These are phyloP conservation scores for Hormaphis cornu DNA, from an alignment of 1,140 invertebrate genomes.

Conservation along the genomic window DNA sequence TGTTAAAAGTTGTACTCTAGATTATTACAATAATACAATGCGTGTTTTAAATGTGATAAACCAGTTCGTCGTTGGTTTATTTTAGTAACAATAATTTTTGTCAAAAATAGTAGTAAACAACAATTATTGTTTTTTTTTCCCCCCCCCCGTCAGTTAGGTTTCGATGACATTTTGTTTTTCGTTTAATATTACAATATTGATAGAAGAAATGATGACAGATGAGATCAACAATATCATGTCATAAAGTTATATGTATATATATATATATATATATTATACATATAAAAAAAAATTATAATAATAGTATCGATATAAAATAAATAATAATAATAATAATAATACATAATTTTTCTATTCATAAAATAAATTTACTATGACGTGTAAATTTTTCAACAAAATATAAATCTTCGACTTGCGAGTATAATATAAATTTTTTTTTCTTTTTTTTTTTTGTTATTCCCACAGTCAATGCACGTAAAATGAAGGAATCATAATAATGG, in stretches of 20 bases:
- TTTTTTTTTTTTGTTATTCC: too few relatives aligned
- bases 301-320: background rate
- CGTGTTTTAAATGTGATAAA: background rate
- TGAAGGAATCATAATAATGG: too few relatives aligned
- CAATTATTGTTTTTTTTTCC: too few relatives aligned
- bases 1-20: too few relatives aligned
- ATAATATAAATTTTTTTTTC: too few relatives aligned
- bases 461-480: too few relatives aligned
- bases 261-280: background rate
- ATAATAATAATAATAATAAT: background rate
- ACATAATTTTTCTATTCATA: background rate
- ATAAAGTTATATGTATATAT: background rate
- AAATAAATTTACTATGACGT: too few relatives aligned
- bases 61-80: background rate
- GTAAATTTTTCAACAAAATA: too few relatives aligned
- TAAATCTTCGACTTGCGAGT: too few relatives aligned
- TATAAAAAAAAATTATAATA: background rate
- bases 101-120: background rate
- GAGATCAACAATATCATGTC: constrained; percentile 25
- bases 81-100: constrained; percentile 12
- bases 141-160: too few relatives aligned
- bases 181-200: background rate
- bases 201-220: constrained; percentile 7
- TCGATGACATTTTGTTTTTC: too few relatives aligned
- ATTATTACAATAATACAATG: background rate